A percentile compares a stretch with the other conserved stretches of the same genome.
Evolutionary conservation across 2,797 vertebrate genomes (phyloP).

Genomic region (Tenualosa thibaudeaui): DNA sequence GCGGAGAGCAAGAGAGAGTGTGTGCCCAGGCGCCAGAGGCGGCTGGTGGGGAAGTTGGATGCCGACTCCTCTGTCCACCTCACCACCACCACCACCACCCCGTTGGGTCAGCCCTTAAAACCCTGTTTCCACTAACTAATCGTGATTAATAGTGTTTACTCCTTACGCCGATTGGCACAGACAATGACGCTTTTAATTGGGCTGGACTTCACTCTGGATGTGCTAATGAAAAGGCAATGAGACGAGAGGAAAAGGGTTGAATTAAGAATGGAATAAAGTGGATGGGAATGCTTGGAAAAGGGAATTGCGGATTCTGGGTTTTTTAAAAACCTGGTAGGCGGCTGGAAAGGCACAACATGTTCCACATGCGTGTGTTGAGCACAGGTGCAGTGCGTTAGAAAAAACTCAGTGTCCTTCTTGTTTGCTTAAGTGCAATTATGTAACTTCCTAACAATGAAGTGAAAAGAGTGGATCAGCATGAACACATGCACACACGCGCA

Average conservation of each 20-base stretch:
- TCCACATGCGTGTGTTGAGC: not conserved
- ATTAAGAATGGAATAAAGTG: not conserved
- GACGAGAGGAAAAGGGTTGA: not conserved
- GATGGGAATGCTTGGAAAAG: not conserved
- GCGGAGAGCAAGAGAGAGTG: not conserved
- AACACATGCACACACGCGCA: not conserved
- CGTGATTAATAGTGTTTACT: constrained; percentile 75
- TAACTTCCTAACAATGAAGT: not conserved
- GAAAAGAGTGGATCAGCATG: not conserved
- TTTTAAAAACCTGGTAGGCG: not conserved
- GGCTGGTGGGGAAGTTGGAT: not conserved
- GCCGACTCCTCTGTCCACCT: not conserved
- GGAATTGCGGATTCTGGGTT: not conserved
- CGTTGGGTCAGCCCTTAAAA: constrained; percentile 54
- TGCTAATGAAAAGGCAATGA: not conserved
- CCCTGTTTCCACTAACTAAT: constrained; percentile 56
- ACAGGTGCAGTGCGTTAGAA: not conserved
- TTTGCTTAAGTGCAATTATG: constrained; percentile 7
- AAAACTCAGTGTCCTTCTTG: not conserved
- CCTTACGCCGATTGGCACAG: constrained; percentile 50
- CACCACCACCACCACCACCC: constrained; percentile 7
- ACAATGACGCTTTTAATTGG: constrained; percentile 59
- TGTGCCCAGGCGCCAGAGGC: not conserved
- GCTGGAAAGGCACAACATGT: not conserved
- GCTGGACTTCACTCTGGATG: constrained; percentile 38